phyloP scores from a whole-genome alignment of 2,797 vertebrate genomes.

The Spheniscus humboldti region DNA sequence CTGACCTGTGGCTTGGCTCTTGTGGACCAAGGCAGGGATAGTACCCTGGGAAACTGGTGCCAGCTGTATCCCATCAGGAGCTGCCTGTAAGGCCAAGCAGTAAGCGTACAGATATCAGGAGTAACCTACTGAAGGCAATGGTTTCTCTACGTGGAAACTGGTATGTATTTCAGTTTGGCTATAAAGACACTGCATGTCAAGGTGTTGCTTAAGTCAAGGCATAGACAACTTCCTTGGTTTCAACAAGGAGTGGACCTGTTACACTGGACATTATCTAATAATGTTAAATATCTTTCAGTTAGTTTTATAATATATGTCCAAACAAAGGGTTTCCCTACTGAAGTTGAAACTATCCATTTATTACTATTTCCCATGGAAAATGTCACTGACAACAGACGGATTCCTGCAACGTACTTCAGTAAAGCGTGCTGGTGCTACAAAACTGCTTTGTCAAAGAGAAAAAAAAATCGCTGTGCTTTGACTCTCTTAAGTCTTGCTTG shows the following conservation, averaged over 20 bases:
- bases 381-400: background rate
- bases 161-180: background rate
- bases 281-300: background rate
- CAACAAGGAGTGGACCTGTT: background rate
- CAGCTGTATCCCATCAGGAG: background rate
- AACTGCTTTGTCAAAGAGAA: background rate
- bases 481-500: background rate
- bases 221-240: background rate
- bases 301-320: background rate
- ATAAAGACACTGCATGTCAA: background rate
- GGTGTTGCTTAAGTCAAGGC: background rate
- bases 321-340: background rate
- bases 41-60: background rate
- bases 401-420: background rate
- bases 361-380: background rate
- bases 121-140: background rate
- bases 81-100: background rate
- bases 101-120: background rate
- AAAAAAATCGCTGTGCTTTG: background rate
- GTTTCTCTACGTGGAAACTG: background rate
- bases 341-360: background rate
- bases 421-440: background rate
- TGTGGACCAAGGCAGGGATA: background rate
- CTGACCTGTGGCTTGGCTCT: background rate
- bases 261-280: background rate